Evolutionary conservation across 2,888 invertebrate species (phyloP), one percentile per base, ranked within the genome.

Genomic region (Cotesia congregata): DNA sequence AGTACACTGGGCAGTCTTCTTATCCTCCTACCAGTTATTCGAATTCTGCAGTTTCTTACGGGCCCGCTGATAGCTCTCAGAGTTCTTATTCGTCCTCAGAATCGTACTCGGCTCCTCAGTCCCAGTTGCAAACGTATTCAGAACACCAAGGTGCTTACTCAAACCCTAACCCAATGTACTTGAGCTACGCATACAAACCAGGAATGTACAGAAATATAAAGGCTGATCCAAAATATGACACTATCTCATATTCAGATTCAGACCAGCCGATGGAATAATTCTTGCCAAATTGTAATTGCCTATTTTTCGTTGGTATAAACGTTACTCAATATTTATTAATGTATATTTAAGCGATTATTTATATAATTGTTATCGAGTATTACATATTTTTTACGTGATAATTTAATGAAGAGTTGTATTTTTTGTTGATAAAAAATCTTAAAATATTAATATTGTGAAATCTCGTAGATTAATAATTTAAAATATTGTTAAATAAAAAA

Each of bases 241-340:
- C 89, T 20, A 89, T 89, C 73, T 88, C 89, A 15, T 89, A 89
- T 67, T 89, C 89, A 2, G 84, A 62, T 15, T 62, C 65, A 17
- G 50, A 50, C 4, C 50, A 50, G 50, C 50, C 88, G 85, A 82
- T 85, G 77, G 78, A 59, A 65, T 60, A 78, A 64, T 67, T 74
- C 74, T 60, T 17, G 64, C 50, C 38, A 69, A 77, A 74, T 75
- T 64, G 62, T 75, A 12, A 50, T 50, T 41, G 41, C 59, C 67
- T 20, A 17, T 20, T 64, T 64, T 64, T 17, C 6, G 4, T 64
- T 64, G 17, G 17, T 64, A 7, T 64, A 20, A 15, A 64, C 1
- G 9, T 50, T 50, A 64, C 20, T 64, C 0, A 64, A 15, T 64
- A 20, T 20, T 15, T 15, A 64, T 64, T 20, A 64, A 64, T 64